A percentile compares a stretch with the other conserved stretches of the same genome.
Conservation (phyloP, 2,797 vertebrate genomes). For the Protonibea diacanthus region DNA sequence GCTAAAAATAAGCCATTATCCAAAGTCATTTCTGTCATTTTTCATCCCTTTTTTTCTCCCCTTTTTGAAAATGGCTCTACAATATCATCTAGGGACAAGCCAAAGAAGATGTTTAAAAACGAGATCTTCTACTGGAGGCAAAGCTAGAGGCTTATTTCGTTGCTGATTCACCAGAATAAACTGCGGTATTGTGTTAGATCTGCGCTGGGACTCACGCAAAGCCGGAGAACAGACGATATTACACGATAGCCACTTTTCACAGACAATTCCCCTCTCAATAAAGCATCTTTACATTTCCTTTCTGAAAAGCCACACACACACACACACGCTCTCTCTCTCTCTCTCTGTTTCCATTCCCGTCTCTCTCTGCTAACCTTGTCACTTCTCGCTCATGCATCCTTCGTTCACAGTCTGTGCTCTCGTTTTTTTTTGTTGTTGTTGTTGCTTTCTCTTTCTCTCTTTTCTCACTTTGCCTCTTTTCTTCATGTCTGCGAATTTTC, state of each 20-base stretch:
- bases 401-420: not conserved
- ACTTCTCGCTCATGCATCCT: not conserved
- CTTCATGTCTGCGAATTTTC: conserved; percentile 32
- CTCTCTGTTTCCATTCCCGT: conserved; percentile 14
- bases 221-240: conserved; percentile 31
- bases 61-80: not conserved
- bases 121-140: not conserved
- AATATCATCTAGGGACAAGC: conserved; percentile 2
- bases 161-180: conserved; percentile 49
- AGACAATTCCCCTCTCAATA: conserved; percentile 55
- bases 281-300: conserved; percentile 35
- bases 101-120: conserved; percentile 7
- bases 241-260: conserved; percentile 24
- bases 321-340: not conserved
- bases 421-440: not conserved
- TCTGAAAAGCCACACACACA: conserved; percentile 48
- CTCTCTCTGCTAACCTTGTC: conserved; percentile 16
- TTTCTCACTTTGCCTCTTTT: conserved; percentile 5
- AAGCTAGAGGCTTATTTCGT: conserved; percentile 25
- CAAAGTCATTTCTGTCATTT: conserved; percentile 28
- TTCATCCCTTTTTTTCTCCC: not conserved
- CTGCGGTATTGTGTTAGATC: conserved; percentile 22
- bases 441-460: conserved; percentile 15
- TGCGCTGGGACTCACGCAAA: conserved; percentile 25
- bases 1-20: conserved; percentile 14